Evolutionary conservation across 2,888 invertebrate genomes (phyloP).

Genomic region (Cantharis lateralis): DNA sequence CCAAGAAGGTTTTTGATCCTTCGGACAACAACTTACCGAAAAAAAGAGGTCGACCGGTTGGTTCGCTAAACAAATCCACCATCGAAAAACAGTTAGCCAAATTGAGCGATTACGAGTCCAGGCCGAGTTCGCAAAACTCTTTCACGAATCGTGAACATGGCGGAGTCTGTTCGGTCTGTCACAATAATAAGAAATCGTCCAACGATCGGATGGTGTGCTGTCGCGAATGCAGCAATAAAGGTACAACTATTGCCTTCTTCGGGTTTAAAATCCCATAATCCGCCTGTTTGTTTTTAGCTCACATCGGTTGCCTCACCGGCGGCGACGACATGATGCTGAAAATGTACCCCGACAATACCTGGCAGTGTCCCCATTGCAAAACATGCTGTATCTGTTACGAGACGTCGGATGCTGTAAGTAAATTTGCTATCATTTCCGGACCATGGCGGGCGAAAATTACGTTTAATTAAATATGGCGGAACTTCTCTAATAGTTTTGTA

Average conservation of each 20-base stretch:
- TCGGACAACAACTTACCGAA: conserved; percentile 80
- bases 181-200: conserved; percentile 63
- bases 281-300: conserved; percentile 58
- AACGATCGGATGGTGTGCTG: conserved; percentile 70
- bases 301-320: conserved; percentile 70
- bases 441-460: not conserved
- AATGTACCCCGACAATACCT: conserved; percentile 69
- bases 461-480: not conserved
- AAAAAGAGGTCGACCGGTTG: conserved; percentile 70
- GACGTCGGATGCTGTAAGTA: conserved; percentile 73
- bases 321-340: conserved; percentile 70
- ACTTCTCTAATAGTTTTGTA: not conserved
- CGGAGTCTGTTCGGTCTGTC: conserved; percentile 67
- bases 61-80: conserved; percentile 65
- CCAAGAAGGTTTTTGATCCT: conserved; percentile 85
- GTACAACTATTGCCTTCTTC: conserved; percentile 45
- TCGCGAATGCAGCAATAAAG: conserved; percentile 74
- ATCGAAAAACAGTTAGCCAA: conserved; percentile 58
- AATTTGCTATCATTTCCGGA: not conserved
- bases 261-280: not conserved
- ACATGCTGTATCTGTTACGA: conserved; percentile 83
- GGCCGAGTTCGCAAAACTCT: conserved; percentile 52
- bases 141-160: conserved; percentile 56
- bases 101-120: conserved; percentile 42
- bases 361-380: conserved; percentile 91